phyloP scores from a whole-genome alignment of 1,140 invertebrate genomes.

The Diachasmimorpha longicaudata region DNA sequence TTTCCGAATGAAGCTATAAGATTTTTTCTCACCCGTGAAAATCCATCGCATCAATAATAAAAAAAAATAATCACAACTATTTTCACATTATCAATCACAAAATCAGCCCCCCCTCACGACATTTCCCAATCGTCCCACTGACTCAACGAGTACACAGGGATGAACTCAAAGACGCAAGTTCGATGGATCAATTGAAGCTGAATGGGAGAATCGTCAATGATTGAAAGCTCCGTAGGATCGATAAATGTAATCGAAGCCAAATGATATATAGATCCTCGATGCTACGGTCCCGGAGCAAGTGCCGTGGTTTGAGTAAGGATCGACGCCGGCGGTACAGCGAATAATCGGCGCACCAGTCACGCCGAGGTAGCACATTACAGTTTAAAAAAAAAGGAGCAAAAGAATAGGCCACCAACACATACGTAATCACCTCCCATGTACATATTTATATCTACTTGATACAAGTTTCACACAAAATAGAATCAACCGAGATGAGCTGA shows the following conservation, averaged over 20 bases:
- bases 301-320: constrained; percentile 16
- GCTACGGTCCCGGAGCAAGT: constrained; percentile 15
- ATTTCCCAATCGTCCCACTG: too few relatives aligned
- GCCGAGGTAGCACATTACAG: neutral
- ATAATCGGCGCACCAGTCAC: neutral
- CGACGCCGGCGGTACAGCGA: neutral
- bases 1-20: neutral
- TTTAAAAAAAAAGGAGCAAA: neutral
- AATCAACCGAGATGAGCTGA: neutral
- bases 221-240: too few relatives aligned
- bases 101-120: neutral
- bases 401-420: neutral
- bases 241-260: too few relatives aligned
- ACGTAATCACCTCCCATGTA: neutral
- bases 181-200: too few relatives aligned
- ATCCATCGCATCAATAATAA: neutral
- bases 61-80: neutral
- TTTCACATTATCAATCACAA: neutral
- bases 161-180: too few relatives aligned
- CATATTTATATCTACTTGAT: neutral
- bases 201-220: too few relatives aligned
- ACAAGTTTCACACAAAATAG: neutral
- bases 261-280: neutral
- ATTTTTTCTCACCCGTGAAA: neutral
- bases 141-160: too few relatives aligned